Conservation (phyloP, 2,888 invertebrate species). For the Petrophora chlorosata region DNA sequence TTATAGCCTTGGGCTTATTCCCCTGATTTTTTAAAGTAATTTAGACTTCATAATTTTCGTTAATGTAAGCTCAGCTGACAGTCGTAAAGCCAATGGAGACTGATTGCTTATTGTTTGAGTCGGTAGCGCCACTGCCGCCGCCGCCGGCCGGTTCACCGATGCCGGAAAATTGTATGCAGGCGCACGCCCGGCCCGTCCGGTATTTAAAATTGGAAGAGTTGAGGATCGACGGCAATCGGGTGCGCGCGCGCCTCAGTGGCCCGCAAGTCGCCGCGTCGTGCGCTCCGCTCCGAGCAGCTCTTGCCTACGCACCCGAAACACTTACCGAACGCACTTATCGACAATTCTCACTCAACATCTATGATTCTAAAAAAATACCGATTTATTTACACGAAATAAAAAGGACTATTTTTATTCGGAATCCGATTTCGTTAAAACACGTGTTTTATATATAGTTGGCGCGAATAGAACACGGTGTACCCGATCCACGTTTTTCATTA, state of each 20-base stretch:
- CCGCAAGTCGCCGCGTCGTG: constrained; percentile 74
- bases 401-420: constrained; percentile 47
- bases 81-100: constrained; percentile 17
- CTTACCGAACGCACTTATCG: constrained; percentile 60
- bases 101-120: constrained; percentile 17
- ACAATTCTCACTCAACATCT: constrained; percentile 35
- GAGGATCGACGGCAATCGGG: constrained; percentile 54
- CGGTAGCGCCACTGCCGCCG: constrained; percentile 1
- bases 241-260: constrained; percentile 76
- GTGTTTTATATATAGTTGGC: constrained; percentile 74
- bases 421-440: constrained; percentile 63
- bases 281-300: constrained; percentile 67
- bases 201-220: constrained; percentile 76
- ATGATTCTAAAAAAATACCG: constrained; percentile 44
- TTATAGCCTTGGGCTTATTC: constrained; percentile 4
- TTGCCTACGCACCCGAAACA: constrained; percentile 58
- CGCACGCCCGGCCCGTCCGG: constrained; percentile 56
- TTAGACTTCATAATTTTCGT: constrained; percentile 18
- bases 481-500: constrained; percentile 74
- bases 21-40: constrained; percentile 5
- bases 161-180: constrained; percentile 63
- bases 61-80: constrained; percentile 20
- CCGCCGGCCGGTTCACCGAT: constrained; percentile 30
- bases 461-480: constrained; percentile 67
- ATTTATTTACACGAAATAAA: constrained; percentile 52